A percentile compares a stretch with the other conserved stretches of the same genome.
These are phyloP conservation scores for Dendrolimus pini DNA, from an alignment of 2,888 invertebrate species.

Conservation along the genomic window DNA sequence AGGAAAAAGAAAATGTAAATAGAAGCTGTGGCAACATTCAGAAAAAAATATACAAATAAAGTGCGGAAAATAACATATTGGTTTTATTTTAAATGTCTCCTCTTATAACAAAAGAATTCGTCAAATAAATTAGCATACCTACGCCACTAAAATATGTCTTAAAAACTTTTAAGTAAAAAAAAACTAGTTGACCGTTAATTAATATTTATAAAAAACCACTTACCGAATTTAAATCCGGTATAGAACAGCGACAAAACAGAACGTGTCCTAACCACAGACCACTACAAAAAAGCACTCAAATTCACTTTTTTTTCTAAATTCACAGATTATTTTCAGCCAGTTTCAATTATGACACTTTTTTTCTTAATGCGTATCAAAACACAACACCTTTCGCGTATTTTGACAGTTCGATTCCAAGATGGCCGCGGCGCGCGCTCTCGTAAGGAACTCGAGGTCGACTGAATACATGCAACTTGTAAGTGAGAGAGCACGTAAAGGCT, in stretches of 20 bases:
- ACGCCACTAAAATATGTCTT: no score
- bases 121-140: no score
- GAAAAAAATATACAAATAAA: no score
- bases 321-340: constrained; percentile 11
- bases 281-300: neutral
- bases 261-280: neutral
- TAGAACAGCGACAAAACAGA: neutral
- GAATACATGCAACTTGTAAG: constrained; percentile 41
- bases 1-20: no score
- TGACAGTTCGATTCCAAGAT: constrained; percentile 39
- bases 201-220: neutral
- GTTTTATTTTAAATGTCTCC: no score
- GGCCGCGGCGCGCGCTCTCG: constrained; percentile 44
- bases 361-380: constrained; percentile 13
- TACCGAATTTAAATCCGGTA: neutral
- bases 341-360: constrained; percentile 13
- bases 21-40: no score
- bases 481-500: constrained; percentile 55
- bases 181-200: neutral
- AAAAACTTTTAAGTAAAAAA: no score
- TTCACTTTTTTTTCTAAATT: constrained; percentile 12
- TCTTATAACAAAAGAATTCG: no score
- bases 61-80: no score
- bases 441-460: constrained; percentile 66
- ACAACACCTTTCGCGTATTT: constrained; percentile 49